Base-by-base conservation (phyloP, 2,113 vertebrate genomes). In the Plecturocebus donacophilus region DNA sequence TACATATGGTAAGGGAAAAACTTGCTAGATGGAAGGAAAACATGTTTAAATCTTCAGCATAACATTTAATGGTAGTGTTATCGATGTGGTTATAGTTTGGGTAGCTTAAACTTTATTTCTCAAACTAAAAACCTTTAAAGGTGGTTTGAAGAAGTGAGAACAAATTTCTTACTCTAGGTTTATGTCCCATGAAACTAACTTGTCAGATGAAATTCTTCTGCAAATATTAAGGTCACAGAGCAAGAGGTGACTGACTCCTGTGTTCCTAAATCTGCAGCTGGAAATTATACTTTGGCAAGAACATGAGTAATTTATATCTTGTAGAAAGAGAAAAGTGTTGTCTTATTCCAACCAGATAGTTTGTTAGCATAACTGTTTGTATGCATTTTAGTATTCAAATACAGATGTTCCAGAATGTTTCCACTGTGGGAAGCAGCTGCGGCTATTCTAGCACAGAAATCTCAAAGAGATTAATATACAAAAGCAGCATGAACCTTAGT, bases 321-420 rank as follows among this genome's bases (percentile, higher is more conserved):
- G 75, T 83, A 95, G 79, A 94, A 83, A 96, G 91, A 96, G 83
- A 93, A 84, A 83, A 58, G 42, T 42, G 61, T 94, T 96, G 58
- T 97, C 77, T 96, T 92, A 71, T 80, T 97, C 66, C 77, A 95
- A 5, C 83, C 64, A 82, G 52, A 96, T 87, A 90, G 91, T 96
- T 95, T 91, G 97, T 95, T 97, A 96, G 94, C 56, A 40, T 90
- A 87, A 83, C 93, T 88, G 88, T 93, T 87, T 94, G 89, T 92
- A 5, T 97, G 96, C 76, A 45, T 97, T 97, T 98, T 93, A 80
- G 93, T 88, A 96, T 98, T 98, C 96, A 95, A 92, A 95, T 97
- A 97, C 97, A 98, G 96, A 97, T 98, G 97, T 97, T 97, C 84
- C 56, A 83, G 87, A 97, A 90, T 92, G 87, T 93, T 97, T 95